phyloP scores from a whole-genome alignment of 1,140 invertebrate species.

The Stratiolaelaps scimitus region DNA sequence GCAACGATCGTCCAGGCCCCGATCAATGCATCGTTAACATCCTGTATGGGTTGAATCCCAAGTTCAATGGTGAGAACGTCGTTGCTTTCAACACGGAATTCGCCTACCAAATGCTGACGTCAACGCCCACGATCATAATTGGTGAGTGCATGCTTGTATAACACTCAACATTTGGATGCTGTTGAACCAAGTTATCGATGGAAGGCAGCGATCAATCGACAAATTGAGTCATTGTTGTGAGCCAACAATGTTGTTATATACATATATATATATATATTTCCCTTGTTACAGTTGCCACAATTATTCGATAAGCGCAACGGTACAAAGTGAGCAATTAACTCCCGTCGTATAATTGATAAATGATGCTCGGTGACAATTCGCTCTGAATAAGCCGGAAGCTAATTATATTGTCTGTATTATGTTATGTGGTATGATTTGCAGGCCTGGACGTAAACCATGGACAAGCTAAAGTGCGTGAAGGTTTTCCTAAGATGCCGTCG shows the following conservation, averaged over 20 bases:
- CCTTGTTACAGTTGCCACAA: too few relatives aligned
- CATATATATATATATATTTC: too few relatives aligned
- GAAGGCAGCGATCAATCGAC: too few relatives aligned
- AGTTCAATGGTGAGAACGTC: constrained; percentile 18
- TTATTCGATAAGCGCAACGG: too few relatives aligned
- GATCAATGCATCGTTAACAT: constrained; percentile 15
- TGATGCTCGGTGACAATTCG: neutral
- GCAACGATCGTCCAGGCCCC: neutral
- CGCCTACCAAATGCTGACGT: neutral
- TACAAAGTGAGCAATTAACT: too few relatives aligned
- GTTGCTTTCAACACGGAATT: neutral
- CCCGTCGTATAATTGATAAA: too few relatives aligned
- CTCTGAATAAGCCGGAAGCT: neutral
- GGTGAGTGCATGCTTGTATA: constrained; percentile 1
- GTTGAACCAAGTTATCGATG: too few relatives aligned
- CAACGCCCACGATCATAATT: neutral
- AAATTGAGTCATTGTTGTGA: too few relatives aligned
- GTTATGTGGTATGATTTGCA: neutral
- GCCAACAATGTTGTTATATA: too few relatives aligned
- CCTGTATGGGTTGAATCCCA: constrained; percentile 15
- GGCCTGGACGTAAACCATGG: constrained; percentile 21
- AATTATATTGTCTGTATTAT: neutral
- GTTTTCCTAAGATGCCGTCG: neutral
- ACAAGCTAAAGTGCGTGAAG: neutral
- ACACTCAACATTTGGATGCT: neutral